phyloP scores from a whole-genome alignment of 2,797 vertebrate species.

The Sebastes taczanowskii region DNA sequence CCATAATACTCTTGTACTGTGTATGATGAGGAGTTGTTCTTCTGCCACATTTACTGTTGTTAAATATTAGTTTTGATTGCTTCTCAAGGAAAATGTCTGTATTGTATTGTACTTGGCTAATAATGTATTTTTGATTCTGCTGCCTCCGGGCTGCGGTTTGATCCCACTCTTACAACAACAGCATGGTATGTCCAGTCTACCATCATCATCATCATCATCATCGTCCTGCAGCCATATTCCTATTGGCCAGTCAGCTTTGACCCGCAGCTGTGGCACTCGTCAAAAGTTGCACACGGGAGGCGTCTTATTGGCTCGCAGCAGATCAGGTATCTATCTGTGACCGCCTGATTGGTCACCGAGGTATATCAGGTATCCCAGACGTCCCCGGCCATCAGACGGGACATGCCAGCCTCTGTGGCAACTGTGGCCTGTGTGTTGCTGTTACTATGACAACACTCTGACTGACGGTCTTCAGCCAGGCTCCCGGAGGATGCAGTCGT shows the following conservation, averaged over 20 bases:
- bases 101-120: constrained; percentile 14
- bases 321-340: constrained; percentile 65
- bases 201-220: not conserved
- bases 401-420: constrained; percentile 61
- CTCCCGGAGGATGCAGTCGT: constrained; percentile 47
- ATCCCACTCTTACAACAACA: constrained; percentile 32
- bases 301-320: constrained; percentile 63
- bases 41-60: constrained; percentile 9
- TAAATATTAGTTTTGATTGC: constrained; percentile 29
- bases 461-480: constrained; percentile 9
- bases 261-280: constrained; percentile 62
- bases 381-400: constrained; percentile 31
- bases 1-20: constrained; percentile 44
- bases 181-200: constrained; percentile 17
- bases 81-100: constrained; percentile 35
- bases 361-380: constrained; percentile 69
- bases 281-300: constrained; percentile 25
- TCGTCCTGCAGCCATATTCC: not conserved
- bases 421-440: constrained; percentile 60
- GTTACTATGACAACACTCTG: constrained; percentile 58
- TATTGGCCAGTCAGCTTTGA: constrained; percentile 25
- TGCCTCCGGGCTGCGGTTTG: constrained; percentile 26
- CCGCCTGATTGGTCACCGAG: constrained; percentile 40
- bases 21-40: constrained; percentile 9
- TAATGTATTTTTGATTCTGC: constrained; percentile 18